Percentiles rank a stretch among this genome's conserved stretches.
Evolutionary conservation across 2,113 vertebrate genomes (phyloP).

Genomic region (Rhinogobius similis): DNA sequence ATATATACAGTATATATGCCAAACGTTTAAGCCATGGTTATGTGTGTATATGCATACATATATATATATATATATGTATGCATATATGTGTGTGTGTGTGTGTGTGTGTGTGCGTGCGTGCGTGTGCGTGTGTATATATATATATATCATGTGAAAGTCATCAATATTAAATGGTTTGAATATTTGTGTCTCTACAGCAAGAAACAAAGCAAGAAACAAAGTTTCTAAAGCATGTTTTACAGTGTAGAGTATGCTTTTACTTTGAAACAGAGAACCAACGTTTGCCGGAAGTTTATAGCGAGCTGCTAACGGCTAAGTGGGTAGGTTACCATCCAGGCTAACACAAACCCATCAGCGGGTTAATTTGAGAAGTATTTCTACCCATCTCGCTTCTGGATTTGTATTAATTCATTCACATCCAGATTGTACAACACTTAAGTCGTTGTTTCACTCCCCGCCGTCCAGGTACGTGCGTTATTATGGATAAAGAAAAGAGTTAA

Average conservation of each 20-base stretch:
- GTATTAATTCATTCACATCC: background rate
- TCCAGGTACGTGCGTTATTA: slow-evolving; percentile 25
- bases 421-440: background rate
- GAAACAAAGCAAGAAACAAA: too few relatives aligned
- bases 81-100: too few relatives aligned
- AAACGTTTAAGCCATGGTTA: too few relatives aligned
- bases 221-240: too few relatives aligned
- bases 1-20: too few relatives aligned
- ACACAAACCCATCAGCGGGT: slow-evolving; percentile 22
- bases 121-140: too few relatives aligned
- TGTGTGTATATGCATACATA: too few relatives aligned
- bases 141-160: too few relatives aligned
- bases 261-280: slow-evolving; percentile 1
- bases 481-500: slow-evolving; percentile 15
- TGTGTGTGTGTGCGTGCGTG: too few relatives aligned
- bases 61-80: too few relatives aligned
- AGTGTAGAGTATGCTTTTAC: slow-evolving; percentile 38
- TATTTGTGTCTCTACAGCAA: too few relatives aligned
- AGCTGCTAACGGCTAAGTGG: slow-evolving; percentile 15
- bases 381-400: background rate
- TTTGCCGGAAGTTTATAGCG: slow-evolving; percentile 26
- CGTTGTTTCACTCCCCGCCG: background rate
- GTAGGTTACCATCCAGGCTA: slow-evolving; percentile 19
- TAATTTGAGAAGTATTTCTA: slow-evolving; percentile 6
- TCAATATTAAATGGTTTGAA: too few relatives aligned